Evolutionary conservation across 2,113 vertebrate genomes (phyloP).

Genomic region (Salvelinus alpinus): DNA sequence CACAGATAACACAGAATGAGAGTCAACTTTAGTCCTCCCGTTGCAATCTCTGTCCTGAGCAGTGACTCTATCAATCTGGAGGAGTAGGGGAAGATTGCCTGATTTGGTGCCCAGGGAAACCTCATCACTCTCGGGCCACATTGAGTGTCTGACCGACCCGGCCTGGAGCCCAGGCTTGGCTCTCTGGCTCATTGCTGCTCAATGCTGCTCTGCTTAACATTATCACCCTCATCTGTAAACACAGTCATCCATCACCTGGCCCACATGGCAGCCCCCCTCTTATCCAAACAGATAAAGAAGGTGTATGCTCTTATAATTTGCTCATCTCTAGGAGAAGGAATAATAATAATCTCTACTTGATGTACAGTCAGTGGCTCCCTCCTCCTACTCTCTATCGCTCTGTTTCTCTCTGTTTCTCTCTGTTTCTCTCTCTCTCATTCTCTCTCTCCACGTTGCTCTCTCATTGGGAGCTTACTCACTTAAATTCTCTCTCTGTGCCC

Average conservation of each 20-base stretch:
- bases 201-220: slow-evolving; percentile 95
- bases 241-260: slow-evolving; percentile 94
- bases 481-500: too few relatives aligned
- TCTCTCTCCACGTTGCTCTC: not conserved
- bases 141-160: slow-evolving; percentile 60
- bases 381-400: slow-evolving; percentile 21
- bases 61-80: slow-evolving; percentile 93
- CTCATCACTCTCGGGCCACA: slow-evolving; percentile 83
- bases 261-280: slow-evolving; percentile 72
- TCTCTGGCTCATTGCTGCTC: slow-evolving; percentile 81
- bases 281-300: slow-evolving; percentile 97
- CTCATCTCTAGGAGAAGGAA: slow-evolving; percentile 75
- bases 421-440: not conserved
- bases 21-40: slow-evolving; percentile 90
- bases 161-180: slow-evolving; percentile 22
- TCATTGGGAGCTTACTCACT: not conserved
- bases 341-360: slow-evolving; percentile 98
- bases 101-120: slow-evolving; percentile 83
- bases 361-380: slow-evolving; percentile 76
- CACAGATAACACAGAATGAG: slow-evolving; percentile 70
- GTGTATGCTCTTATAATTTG: slow-evolving; percentile 96
- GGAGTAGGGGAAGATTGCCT: slow-evolving; percentile 90
- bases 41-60: slow-evolving; percentile 88
- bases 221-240: slow-evolving; percentile 99
- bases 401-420: slow-evolving; percentile 16